Conservation (phyloP, 2,113 vertebrate species). For the Suncus etruscus region DNA sequence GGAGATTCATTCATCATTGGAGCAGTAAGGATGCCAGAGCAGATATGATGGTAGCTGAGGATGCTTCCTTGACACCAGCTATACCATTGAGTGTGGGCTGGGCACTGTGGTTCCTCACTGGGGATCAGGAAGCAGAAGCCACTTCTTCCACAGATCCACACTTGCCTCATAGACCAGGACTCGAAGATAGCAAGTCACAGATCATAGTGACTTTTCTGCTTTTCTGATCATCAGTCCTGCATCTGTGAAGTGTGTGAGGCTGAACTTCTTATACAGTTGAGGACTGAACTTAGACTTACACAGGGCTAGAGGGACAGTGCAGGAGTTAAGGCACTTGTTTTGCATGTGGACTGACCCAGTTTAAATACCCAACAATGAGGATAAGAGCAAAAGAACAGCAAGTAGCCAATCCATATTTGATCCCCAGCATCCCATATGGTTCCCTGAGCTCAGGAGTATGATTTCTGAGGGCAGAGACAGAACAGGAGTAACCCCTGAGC, state of each 20-base stretch:
- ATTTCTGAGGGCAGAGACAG: no score
- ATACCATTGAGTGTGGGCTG: no score
- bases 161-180: not conserved
- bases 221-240: not conserved
- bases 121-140: constrained; percentile 12
- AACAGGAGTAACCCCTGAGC: no score
- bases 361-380: no score
- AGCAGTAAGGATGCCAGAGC: not conserved
- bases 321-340: no score
- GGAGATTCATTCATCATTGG: not conserved
- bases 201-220: not conserved
- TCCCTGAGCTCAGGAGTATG: no score
- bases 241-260: not conserved
- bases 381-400: no score
- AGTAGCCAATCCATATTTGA: no score
- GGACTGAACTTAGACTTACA: not conserved
- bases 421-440: no score
- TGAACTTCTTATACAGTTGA: not conserved
- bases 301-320: no score
- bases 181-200: not conserved
- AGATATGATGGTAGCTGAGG: not conserved
- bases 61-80: no score
- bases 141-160: not conserved
- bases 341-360: no score
- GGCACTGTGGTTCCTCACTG: not conserved